Evolutionary conservation across 1,140 invertebrate species (phyloP), one percentile per base, ranked within the genome.

Genomic region (Rhyacophila brunnea): DNA sequence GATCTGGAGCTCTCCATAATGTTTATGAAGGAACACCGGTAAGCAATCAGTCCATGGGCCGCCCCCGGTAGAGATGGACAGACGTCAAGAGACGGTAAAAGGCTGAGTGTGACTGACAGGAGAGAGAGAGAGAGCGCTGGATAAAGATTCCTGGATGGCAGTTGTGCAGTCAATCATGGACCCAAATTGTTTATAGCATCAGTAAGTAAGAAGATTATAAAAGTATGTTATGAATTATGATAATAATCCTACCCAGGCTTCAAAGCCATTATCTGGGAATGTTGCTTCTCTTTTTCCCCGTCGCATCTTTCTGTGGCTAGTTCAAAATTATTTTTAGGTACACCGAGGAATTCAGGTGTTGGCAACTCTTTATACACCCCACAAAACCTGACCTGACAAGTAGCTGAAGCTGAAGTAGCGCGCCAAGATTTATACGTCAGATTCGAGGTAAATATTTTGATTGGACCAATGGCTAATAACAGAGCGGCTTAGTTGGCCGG

Each of bases 181-280:
- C n/a, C n/a, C n/a, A n/a, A n/a, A n/a, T n/a, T n/a, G n/a, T n/a
- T n/a, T n/a, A n/a, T n/a, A n/a, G n/a, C n/a, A n/a, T n/a, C n/a
- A n/a, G n/a, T 38, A 19, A 38, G 23, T 38, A 38, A 19, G 23
- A 10, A 38, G 20, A 11, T 0, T 38, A 11, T 28, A 50, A 40
- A 6, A 15, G 9, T 6, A 48, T 32, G 7, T 14, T 6, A 32
- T 17, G 18, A 18, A n/a, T 42, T 43, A 42, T 19, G 15, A 28
- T 15, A 14, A 14, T 20, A 28, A 6, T 14, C 32, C 45, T 51
- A 58, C 53, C 53, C 58, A 77, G 18, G 69, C 71, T 68, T 79
- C 77, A 66, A 79, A 79, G 6, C 77, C 77, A 71, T 79, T 77
- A n/a, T 79, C 74, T n/a, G 74, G 73, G 65, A 76, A 77, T 36